A percentile compares a stretch with the other conserved stretches of the same genome.
Evolutionary conservation across 2,888 invertebrate genomes (phyloP).

Genomic region (Himalopsyche anomala): DNA sequence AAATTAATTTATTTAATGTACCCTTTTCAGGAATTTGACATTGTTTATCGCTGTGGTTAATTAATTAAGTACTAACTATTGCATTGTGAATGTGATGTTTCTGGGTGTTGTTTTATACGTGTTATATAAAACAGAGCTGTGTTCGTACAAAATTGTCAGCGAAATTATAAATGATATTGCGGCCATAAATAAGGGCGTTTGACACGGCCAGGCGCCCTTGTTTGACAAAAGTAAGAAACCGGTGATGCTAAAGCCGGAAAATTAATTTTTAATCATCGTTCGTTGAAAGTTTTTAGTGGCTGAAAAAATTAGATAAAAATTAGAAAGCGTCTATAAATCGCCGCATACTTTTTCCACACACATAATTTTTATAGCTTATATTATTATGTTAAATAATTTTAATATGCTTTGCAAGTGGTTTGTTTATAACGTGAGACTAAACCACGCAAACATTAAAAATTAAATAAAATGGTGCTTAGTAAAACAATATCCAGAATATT

Average conservation of each 20-base stretch:
- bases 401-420: too few relatives aligned
- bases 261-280: background rate
- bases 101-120: background rate
- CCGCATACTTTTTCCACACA: too few relatives aligned
- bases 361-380: too few relatives aligned
- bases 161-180: constrained; percentile 35
- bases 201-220: background rate
- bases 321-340: too few relatives aligned
- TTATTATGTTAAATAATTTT: too few relatives aligned
- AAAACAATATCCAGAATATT: too few relatives aligned
- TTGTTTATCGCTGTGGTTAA: constrained; percentile 1
- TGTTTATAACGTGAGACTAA: too few relatives aligned
- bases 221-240: background rate
- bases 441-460: too few relatives aligned
- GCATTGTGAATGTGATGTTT: background rate
- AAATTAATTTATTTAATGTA: too few relatives aligned
- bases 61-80: background rate
- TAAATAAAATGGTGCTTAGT: too few relatives aligned
- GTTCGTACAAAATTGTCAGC: background rate
- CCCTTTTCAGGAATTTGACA: background rate
- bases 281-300: background rate
- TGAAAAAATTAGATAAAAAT: background rate
- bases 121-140: background rate
- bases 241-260: background rate
- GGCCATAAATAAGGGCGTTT: constrained; percentile 18